Evolutionary conservation across 1,140 invertebrate species (phyloP), one percentile per base, ranked within the genome.

Genomic region (Drosophila biarmipes): DNA sequence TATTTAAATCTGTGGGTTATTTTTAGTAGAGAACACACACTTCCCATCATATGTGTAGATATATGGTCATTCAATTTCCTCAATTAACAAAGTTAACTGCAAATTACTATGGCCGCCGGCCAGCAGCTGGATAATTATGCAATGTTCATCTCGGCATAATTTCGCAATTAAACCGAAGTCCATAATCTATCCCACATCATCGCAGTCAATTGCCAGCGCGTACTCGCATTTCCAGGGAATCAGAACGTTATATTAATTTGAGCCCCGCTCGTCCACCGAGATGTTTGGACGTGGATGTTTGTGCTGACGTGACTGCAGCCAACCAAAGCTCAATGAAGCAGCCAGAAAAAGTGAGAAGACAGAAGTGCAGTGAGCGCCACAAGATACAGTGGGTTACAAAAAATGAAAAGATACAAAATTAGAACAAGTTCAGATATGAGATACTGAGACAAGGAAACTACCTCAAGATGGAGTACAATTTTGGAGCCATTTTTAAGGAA

Each of bases 161-260:
- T 51, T 58, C 15, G 62, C 73, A 67, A 76, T 76, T 76, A 74
- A 74, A 66, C 51, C 40, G 42, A 57, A 74, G 72, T 57, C 52
- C 52, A 63, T 73, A 55, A 71, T 71, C 67, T 69, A 56, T 34
- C 68, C 68, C 67, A 54, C 66, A 69, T 69, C 38, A 68, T 38
- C 48, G 64, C 67, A 55, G 42, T 69, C 67, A 69, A 55, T 73
- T 72, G 55, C 46, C 40, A 49, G 58, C 69, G 55, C 51, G 52
- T 64, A 66, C 71, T 51, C 49, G 37, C 52, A 43, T 78, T 86
- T 82, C 82, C 71, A 78, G 27, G 66, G 64, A 87, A 87, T 81
- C 73, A 63, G 82, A 86, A 86, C 82, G 82, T 86, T 86, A 86
- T 75, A 87, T 78, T 86, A 75, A 87, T 75, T 78, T 78, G 68